These are phyloP conservation scores for Agraylea sexmaculata DNA, from an alignment of 1,140 invertebrate species.

Conservation along the genomic window DNA sequence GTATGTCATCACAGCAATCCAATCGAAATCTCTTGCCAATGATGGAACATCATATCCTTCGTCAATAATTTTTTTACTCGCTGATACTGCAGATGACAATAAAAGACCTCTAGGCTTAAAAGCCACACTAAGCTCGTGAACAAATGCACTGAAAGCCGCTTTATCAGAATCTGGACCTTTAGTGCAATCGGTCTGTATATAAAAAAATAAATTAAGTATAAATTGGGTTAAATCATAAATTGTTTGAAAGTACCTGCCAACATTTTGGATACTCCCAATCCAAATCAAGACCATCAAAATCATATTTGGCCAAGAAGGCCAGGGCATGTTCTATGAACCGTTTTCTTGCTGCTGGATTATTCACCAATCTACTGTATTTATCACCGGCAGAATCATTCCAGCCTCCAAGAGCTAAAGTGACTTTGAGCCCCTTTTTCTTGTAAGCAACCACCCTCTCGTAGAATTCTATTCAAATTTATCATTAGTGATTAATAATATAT, in stretches of 20 bases:
- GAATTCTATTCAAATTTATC: slow-evolving; percentile 47
- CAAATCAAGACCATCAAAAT: slow-evolving; percentile 78
- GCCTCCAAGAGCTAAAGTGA: slow-evolving; percentile 71
- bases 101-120: slow-evolving; percentile 63
- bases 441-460: slow-evolving; percentile 69
- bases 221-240: background rate
- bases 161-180: slow-evolving; percentile 76
- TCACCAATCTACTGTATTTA: slow-evolving; percentile 73
- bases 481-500: background rate
- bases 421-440: slow-evolving; percentile 70
- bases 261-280: slow-evolving; percentile 89
- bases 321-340: slow-evolving; percentile 64
- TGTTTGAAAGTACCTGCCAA: slow-evolving; percentile 56
- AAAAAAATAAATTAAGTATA: slow-evolving; percentile 3
- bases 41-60: slow-evolving; percentile 70
- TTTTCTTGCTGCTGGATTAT: slow-evolving; percentile 53
- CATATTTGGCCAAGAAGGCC: slow-evolving; percentile 66
- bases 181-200: slow-evolving; percentile 59
- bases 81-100: slow-evolving; percentile 74
- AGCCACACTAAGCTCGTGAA: slow-evolving; percentile 59
- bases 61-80: slow-evolving; percentile 79
- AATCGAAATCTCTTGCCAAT: slow-evolving; percentile 65
- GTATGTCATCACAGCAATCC: slow-evolving; percentile 81
- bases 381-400: slow-evolving; percentile 83
- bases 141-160: slow-evolving; percentile 56